Percentiles rank a stretch among this genome's conserved stretches.
Conservation (phyloP, 2,888 invertebrate species). For the Hirtodrosophila histrioides region DNA sequence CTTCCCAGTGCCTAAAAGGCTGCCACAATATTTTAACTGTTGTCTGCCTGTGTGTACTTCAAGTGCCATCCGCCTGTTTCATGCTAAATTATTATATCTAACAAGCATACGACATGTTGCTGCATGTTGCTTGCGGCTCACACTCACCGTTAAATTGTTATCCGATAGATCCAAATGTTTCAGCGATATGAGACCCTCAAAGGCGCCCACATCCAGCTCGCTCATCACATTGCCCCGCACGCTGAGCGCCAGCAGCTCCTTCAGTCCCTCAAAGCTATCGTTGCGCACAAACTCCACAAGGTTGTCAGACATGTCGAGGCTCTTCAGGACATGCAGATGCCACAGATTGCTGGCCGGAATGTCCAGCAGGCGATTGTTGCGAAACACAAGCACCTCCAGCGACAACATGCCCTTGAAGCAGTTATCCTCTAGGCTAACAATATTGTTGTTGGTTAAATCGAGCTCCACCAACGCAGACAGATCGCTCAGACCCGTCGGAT, state of each 20-base stretch:
- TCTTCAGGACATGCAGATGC: constrained; percentile 88
- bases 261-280: constrained; percentile 89
- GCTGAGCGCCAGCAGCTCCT: constrained; percentile 89
- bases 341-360: constrained; percentile 89
- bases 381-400: constrained; percentile 89
- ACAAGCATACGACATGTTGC: constrained; percentile 48
- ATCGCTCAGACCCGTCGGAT: constrained; percentile 91
- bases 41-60: constrained; percentile 11
- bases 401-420: constrained; percentile 89
- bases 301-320: constrained; percentile 91
- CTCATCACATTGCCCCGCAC: constrained; percentile 91
- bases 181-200: constrained; percentile 90
- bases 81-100: constrained; percentile 54
- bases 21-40: constrained; percentile 48
- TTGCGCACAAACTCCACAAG: constrained; percentile 89
- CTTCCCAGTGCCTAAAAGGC: constrained; percentile 25
- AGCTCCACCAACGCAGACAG: constrained; percentile 90
- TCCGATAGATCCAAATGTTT: constrained; percentile 91
- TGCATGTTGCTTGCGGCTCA: constrained; percentile 20
- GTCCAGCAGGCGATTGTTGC: constrained; percentile 91
- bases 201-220: constrained; percentile 89
- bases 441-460: constrained; percentile 90
- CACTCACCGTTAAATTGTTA: constrained; percentile 90
- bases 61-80: constrained; percentile 22
- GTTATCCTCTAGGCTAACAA: constrained; percentile 89